Conservation (phyloP, 2,113 vertebrate genomes). For the Hiodon tergisus region DNA sequence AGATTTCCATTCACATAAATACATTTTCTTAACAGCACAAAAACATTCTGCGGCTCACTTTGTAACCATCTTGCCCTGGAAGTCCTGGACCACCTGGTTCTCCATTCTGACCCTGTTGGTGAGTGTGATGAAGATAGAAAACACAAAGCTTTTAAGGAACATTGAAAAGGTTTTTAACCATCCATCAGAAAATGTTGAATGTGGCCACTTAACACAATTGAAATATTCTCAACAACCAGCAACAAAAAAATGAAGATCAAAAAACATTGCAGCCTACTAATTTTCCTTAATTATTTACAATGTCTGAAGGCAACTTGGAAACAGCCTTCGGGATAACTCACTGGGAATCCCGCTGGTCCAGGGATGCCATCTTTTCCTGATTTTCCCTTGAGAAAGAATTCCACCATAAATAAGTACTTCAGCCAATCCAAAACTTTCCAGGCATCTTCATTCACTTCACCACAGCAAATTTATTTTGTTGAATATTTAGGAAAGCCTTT, state of each 20-base stretch:
- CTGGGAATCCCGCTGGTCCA: slow-evolving; percentile 72
- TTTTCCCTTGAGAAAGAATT: slow-evolving; percentile 75
- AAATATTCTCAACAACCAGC: not conserved
- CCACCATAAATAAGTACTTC: not conserved
- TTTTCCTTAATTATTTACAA: too few species aligned
- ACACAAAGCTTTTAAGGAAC: not conserved
- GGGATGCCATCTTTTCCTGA: slow-evolving; percentile 89
- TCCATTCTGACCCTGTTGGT: slow-evolving; percentile 75
- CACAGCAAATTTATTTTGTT: too few species aligned
- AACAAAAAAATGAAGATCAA: too few species aligned
- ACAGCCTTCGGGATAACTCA: slow-evolving; percentile 55
- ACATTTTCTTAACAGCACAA: not conserved
- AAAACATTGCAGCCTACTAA: too few species aligned
- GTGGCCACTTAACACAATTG: too few species aligned
- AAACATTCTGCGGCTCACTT: slow-evolving; percentile 57
- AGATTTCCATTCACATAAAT: too few species aligned
- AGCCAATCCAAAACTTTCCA: not conserved
- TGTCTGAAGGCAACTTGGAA: too few species aligned
- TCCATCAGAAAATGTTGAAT: too few species aligned
- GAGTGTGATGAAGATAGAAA: not conserved
- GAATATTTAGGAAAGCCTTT: too few species aligned
- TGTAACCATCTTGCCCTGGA: slow-evolving; percentile 76
- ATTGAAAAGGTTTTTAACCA: not conserved
- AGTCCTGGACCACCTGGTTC: slow-evolving; percentile 67
- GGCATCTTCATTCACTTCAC: not conserved